Evolutionary conservation across 2,888 invertebrate species (phyloP), one percentile per base, ranked within the genome.

Genomic region (Dione juno): DNA sequence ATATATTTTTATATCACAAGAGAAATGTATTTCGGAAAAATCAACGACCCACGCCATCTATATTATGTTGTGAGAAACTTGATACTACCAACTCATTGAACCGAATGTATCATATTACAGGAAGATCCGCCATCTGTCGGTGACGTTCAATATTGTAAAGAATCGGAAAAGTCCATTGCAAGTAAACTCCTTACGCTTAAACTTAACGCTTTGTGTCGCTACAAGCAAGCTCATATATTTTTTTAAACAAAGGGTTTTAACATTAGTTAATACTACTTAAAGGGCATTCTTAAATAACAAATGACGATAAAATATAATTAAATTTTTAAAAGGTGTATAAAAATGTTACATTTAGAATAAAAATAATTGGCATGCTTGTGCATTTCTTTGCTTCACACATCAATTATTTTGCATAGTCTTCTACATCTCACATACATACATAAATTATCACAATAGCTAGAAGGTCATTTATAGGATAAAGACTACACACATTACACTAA

Each of bases 1-100:
- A n/a, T n/a, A n/a, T n/a, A n/a, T n/a, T n/a, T n/a, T n/a, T n/a
- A n/a, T n/a, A n/a, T n/a, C n/a, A n/a, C n/a, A n/a, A n/a, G n/a
- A n/a, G n/a, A n/a, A n/a, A n/a, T n/a, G n/a, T n/a, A n/a, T n/a
- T n/a, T n/a, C 16, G n/a, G 16, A 48, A 48, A 48, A 9, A 14
- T 48, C n/a, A 1, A n/a, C n/a, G n/a, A n/a, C n/a, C n/a, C n/a
- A 40, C 73, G 71, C 69, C 74, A 74, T 69, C 74, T 74, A 50
- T 21, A 40, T 54, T 53, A 14, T 54, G 3, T 8, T 14, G n/a
- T 3, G n/a, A 14, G 14, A 50, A 69, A 40, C 40, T 69, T 43
- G 58, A 13, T n/a, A 67, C 45, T 5, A 41, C 7, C 6, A 13
- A 13, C 13, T 11, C 13, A n/a, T 11, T 10, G 14, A 14, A n/a